A percentile compares a stretch with the other conserved stretches of the same genome.
These are phyloP conservation scores for Neogobius melanostomus DNA, from an alignment of 2,113 vertebrate species.

Conservation along the genomic window DNA sequence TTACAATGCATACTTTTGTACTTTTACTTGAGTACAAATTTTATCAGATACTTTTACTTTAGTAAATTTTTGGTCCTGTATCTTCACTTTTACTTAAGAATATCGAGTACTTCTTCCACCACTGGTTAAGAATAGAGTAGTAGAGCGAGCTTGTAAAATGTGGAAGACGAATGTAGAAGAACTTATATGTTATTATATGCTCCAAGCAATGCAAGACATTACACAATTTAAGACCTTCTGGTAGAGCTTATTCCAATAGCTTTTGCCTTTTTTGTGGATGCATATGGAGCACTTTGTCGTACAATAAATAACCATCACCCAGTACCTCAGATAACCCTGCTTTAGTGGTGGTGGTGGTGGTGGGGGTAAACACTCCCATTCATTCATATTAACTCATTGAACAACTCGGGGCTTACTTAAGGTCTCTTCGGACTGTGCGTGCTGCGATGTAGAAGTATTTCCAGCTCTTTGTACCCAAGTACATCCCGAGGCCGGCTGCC, in stretches of 20 bases:
- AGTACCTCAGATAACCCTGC: not conserved
- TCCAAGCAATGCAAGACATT: too few relatives aligned
- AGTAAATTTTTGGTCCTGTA: too few relatives aligned
- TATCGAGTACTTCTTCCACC: too few relatives aligned
- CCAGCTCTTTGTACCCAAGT: conserved; percentile 86
- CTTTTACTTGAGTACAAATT: too few relatives aligned
- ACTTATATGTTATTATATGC: not conserved
- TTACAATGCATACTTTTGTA: too few relatives aligned
- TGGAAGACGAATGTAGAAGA: not conserved
- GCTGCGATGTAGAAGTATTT: conserved; percentile 84
- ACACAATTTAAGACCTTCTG: not conserved
- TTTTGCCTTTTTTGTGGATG: not conserved
- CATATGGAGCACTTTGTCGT: not conserved
- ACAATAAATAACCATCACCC: not conserved
- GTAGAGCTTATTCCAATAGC: not conserved
- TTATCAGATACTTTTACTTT: too few relatives aligned
- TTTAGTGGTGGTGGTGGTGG: not conserved
- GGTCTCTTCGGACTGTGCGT: conserved; percentile 82
- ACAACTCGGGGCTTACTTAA: conserved; percentile 78
- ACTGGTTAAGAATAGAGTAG: not conserved
- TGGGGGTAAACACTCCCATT: not conserved
- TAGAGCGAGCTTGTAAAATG: not conserved
- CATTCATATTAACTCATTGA: not conserved
- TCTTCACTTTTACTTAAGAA: too few relatives aligned
- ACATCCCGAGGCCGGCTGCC: conserved; percentile 81